Evolutionary conservation across 2,797 vertebrate species (phyloP).

Genomic region (Eulemur albifrons): DNA sequence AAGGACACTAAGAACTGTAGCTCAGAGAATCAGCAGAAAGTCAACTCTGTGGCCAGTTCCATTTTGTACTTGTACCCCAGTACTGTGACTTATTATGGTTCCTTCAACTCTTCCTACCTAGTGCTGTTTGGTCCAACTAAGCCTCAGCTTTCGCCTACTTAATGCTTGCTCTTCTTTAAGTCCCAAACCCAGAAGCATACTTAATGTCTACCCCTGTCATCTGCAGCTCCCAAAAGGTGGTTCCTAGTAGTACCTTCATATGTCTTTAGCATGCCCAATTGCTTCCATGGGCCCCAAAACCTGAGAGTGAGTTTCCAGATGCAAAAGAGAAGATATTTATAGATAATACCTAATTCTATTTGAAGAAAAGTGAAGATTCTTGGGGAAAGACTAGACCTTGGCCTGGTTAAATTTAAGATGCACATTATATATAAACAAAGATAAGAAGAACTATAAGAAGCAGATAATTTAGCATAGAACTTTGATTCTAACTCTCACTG

Average conservation of each 20-base stretch:
- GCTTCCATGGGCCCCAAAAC: not conserved
- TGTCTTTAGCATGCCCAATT: not conserved
- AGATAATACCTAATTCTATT: not conserved
- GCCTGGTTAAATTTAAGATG: constrained; percentile 21
- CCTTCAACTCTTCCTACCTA: not conserved
- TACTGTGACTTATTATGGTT: not conserved
- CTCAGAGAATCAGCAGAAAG: not conserved
- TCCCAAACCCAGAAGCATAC: not conserved
- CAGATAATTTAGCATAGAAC: not conserved
- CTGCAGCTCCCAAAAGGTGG: not conserved
- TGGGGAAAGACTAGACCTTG: not conserved
- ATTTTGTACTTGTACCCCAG: not conserved
- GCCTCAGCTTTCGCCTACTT: not conserved
- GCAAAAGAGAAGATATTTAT: not conserved
- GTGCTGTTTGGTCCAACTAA: not conserved
- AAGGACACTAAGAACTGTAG: not conserved
- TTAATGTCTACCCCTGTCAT: not conserved
- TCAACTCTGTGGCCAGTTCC: not conserved
- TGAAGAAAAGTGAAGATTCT: constrained; percentile 17
- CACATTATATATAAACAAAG: not conserved
- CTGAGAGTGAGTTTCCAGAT: not conserved
- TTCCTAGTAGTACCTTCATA: not conserved
- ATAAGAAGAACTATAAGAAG: not conserved
- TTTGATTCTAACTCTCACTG: constrained; percentile 8
- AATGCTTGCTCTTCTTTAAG: not conserved